These are phyloP conservation scores for Pherbina coryleti DNA, from an alignment of 2,888 invertebrate species.

Conservation along the genomic window DNA sequence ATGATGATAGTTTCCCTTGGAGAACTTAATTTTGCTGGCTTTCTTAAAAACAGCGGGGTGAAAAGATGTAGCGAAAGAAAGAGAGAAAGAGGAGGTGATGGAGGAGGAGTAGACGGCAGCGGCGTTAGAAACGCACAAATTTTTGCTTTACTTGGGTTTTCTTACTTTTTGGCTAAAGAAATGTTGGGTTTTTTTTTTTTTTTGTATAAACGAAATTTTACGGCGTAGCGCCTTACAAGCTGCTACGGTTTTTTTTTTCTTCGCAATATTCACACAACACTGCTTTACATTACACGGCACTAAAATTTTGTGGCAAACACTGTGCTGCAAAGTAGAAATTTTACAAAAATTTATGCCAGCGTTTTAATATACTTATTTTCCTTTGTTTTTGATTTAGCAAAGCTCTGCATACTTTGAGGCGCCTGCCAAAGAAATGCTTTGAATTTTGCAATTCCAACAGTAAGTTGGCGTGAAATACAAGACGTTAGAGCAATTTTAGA, in stretches of 20 bases:
- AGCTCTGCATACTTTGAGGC: conserved; percentile 9
- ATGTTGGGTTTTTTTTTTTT: conserved; percentile 1
- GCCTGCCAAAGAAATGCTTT: background rate
- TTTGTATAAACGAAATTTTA: background rate
- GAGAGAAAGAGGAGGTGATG: conserved; percentile 11
- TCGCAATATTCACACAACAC: background rate
- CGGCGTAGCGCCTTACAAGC: background rate
- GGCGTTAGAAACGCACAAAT: background rate
- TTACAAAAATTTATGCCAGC: background rate
- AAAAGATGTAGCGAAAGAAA: background rate
- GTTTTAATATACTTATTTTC: background rate
- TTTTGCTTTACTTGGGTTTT: background rate
- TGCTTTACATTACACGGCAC: background rate
- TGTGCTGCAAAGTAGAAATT: background rate
- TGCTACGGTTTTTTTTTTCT: background rate
- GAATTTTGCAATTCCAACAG: background rate
- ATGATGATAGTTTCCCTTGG: conserved; percentile 63
- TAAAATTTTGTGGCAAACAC: background rate
- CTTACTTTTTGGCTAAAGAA: background rate
- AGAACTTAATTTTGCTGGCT: conserved; percentile 68
- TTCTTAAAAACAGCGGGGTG: conserved; percentile 31
- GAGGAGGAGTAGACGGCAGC: background rate
- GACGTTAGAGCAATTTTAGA: background rate
- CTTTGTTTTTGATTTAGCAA: background rate
- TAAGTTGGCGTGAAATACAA: too few species aligned